These are phyloP conservation scores for Clistopyga incitator DNA, from an alignment of 2,888 invertebrate species.

Conservation along the genomic window DNA sequence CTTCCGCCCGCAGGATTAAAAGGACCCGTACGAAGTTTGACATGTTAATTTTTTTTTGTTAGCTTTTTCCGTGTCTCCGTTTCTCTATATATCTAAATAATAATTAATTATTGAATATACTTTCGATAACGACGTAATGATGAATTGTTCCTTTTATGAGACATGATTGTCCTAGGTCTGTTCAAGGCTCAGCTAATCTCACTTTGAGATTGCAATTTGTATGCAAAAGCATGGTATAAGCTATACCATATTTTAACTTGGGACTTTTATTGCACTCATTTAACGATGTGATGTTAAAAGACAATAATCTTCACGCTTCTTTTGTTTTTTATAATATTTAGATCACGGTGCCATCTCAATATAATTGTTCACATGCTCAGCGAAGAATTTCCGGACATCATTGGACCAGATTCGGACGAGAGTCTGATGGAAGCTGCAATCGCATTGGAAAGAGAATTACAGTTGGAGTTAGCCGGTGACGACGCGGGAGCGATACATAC, in stretches of 20 bases:
- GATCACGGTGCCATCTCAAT: conserved; percentile 76
- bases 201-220: too few species aligned
- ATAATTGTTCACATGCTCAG: conserved; percentile 75
- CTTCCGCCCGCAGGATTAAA: conserved; percentile 62
- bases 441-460: conserved; percentile 76
- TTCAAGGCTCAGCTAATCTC: too few species aligned
- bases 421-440: conserved; percentile 72
- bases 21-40: conserved; percentile 69
- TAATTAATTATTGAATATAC: not conserved
- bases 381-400: conserved; percentile 73
- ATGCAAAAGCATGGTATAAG: too few species aligned
- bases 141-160: not conserved
- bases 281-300: not conserved
- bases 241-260: not conserved
- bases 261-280: conserved; percentile 6
- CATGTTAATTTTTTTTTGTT: conserved; percentile 72
- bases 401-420: conserved; percentile 68
- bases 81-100: not conserved
- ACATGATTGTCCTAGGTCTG: too few species aligned
- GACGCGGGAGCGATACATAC: conserved; percentile 72
- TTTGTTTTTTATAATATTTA: conserved; percentile 59
- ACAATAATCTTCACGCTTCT: not conserved
- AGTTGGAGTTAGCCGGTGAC: conserved; percentile 73
- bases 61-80: not conserved
- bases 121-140: not conserved